phyloP scores from a whole-genome alignment of 2,888 invertebrate species.

The Drepana falcataria region DNA sequence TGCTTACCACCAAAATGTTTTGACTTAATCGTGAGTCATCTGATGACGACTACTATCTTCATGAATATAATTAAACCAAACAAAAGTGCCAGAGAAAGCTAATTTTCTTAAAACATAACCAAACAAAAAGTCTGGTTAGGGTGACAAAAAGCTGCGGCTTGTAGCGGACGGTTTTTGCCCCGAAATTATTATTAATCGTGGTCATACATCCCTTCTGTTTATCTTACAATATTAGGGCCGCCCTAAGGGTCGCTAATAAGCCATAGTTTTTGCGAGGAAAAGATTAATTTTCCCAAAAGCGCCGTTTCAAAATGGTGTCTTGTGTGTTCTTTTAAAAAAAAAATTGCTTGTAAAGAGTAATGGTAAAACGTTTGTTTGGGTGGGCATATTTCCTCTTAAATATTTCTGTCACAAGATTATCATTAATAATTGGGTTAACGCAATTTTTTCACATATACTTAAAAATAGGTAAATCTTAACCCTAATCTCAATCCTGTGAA shows the following conservation, averaged over 20 bases:
- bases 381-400: not conserved
- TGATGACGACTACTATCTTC: too few species aligned
- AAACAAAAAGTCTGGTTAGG: slow-evolving; percentile 24
- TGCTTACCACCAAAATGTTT: too few species aligned
- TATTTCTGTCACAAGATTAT: too few species aligned
- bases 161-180: slow-evolving; percentile 49
- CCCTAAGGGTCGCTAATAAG: slow-evolving; percentile 61
- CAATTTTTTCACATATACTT: too few species aligned
- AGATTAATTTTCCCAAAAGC: slow-evolving; percentile 51
- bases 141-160: slow-evolving; percentile 36
- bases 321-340: slow-evolving; percentile 32
- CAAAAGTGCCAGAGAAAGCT: slow-evolving; percentile 21
- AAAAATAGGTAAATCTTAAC: too few species aligned
- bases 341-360: not conserved
- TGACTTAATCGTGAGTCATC: too few species aligned
- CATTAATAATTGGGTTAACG: too few species aligned
- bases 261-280: slow-evolving; percentile 56
- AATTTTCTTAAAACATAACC: slow-evolving; percentile 54
- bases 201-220: slow-evolving; percentile 67
- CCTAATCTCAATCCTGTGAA: too few species aligned
- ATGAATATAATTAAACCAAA: not conserved
- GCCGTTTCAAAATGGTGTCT: slow-evolving; percentile 29
- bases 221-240: slow-evolving; percentile 55
- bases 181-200: slow-evolving; percentile 72
- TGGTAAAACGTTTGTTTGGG: slow-evolving; percentile 4